Evolutionary conservation across 2,113 vertebrate species (phyloP).

Genomic region (Pollimyrus isidori): DNA sequence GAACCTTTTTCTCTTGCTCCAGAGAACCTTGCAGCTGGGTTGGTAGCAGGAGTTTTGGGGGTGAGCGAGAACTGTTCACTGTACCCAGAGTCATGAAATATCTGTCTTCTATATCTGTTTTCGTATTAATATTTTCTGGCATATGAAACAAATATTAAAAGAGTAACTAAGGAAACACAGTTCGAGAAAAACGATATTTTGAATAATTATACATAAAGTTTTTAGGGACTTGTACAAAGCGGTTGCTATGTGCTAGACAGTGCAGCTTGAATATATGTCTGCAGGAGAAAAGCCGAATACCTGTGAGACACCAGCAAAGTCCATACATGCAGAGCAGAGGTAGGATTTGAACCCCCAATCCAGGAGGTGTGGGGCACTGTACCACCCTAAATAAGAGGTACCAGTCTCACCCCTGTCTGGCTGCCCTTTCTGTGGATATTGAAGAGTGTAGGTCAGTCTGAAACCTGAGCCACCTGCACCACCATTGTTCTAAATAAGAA

Average conservation of each 20-base stretch:
- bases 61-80: too few relatives aligned
- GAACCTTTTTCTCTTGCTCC: too few relatives aligned
- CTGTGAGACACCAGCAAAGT: not conserved
- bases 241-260: not conserved
- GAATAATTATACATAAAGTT: not conserved
- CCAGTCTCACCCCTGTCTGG: not conserved
- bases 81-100: too few relatives aligned
- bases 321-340: not conserved
- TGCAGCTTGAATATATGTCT: not conserved
- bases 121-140: not conserved
- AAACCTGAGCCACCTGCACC: not conserved
- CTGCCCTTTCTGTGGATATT: not conserved
- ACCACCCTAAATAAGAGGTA: not conserved
- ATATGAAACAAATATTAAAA: not conserved
- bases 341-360: not conserved
- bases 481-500: conserved; percentile 8
- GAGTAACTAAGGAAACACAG: not conserved
- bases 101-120: too few relatives aligned
- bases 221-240: not conserved
- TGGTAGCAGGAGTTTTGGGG: too few relatives aligned
- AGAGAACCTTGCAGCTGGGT: too few relatives aligned
- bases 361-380: not conserved
- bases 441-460: not conserved
- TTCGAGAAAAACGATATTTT: not conserved
- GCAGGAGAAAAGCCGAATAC: not conserved